Conservation (phyloP, 1,140 invertebrate species). For the Drosophila auraria region DNA sequence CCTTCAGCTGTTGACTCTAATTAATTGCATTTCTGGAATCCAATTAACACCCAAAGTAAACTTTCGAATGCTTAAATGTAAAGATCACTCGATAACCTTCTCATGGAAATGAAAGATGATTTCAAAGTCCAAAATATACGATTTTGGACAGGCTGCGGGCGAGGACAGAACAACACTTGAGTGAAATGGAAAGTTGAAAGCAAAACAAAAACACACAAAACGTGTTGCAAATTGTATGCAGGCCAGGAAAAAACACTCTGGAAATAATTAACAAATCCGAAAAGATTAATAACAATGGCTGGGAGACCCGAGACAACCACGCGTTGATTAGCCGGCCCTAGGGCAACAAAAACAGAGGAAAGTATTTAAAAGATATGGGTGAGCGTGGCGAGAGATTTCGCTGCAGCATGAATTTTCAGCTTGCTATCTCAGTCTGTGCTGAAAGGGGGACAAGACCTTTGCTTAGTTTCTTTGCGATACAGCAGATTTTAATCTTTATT, state of each 20-base stretch:
- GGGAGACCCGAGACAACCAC: conserved; percentile 40
- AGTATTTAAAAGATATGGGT: conserved; percentile 39
- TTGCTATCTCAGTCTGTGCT: conserved; percentile 23
- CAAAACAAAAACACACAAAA: conserved; percentile 47
- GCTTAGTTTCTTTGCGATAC: conserved; percentile 3
- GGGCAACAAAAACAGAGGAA: conserved; percentile 39
- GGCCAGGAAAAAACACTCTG: conserved; percentile 35
- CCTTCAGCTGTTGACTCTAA: conserved; percentile 8
- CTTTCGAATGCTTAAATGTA: conserved; percentile 38
- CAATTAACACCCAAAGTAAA: conserved; percentile 43
- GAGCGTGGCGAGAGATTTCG: conserved; percentile 50
- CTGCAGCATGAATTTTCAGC: conserved; percentile 25
- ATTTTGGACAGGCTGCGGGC: conserved; percentile 23
- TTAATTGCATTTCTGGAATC: conserved; percentile 39
- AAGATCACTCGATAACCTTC: conserved; percentile 39
- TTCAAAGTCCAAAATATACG: conserved; percentile 16
- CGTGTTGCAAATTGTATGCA: conserved; percentile 75
- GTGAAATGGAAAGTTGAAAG: conserved; percentile 71
- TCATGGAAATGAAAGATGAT: conserved; percentile 44
- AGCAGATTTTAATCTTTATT: conserved; percentile 35
- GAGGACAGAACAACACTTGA: conserved; percentile 37
- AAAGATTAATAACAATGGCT: conserved; percentile 59
- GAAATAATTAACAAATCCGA: conserved; percentile 39
- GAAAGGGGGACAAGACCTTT: conserved; percentile 18
- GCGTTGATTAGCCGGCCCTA: conserved; percentile 63